A percentile compares a stretch with the other conserved stretches of the same genome.
Conservation (phyloP, 2,113 vertebrate species). For the Pontoporia blainvillei region DNA sequence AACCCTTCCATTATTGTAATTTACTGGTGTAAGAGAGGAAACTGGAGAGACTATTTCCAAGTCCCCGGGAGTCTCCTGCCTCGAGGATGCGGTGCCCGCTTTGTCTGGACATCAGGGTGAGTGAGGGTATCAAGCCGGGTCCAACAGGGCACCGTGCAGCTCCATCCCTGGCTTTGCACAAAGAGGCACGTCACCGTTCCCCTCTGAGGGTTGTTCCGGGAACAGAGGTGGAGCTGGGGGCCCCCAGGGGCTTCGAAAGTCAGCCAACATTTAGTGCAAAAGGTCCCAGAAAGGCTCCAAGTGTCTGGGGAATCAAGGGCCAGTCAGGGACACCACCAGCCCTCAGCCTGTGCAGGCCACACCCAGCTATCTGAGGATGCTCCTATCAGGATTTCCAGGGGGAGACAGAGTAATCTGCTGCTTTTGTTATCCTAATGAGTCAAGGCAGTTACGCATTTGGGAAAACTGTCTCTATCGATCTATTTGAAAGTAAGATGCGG, state of each 20-base stretch:
- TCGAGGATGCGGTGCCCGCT: not conserved
- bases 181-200: not conserved
- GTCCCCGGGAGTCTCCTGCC: not conserved
- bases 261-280: constrained; percentile 37
- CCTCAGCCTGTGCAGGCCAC: not conserved
- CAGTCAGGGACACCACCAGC: not conserved
- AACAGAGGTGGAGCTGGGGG: not conserved
- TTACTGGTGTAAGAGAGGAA: not conserved
- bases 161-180: not conserved
- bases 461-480: constrained; percentile 66
- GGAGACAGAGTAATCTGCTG: constrained; percentile 51
- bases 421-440: constrained; percentile 58
- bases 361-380: not conserved
- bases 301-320: constrained; percentile 6
- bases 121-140: not conserved
- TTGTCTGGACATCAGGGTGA: not conserved
- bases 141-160: not conserved
- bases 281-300: constrained; percentile 33
- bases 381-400: constrained; percentile 64
- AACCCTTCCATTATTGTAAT: not conserved
- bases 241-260: constrained; percentile 27
- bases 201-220: not conserved
- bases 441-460: constrained; percentile 55
- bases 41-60: not conserved
- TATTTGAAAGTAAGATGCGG: constrained; percentile 59